phyloP scores from a whole-genome alignment of 1,140 invertebrate species.

The Aricia agestis region DNA sequence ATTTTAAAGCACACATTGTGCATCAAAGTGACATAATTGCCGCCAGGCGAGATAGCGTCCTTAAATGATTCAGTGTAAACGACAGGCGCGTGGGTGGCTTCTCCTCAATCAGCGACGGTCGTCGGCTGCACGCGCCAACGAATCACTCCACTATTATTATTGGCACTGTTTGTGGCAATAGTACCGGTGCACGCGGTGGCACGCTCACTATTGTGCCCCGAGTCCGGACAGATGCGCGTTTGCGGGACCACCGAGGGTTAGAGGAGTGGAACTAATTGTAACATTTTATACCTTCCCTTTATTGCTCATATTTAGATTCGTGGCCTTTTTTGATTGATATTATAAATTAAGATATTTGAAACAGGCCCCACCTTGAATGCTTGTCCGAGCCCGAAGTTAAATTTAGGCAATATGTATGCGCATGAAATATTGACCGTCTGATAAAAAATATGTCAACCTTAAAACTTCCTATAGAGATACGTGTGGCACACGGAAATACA shows the following conservation, averaged over 20 bases:
- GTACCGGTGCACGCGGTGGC: conserved; percentile 30
- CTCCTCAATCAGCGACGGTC: conserved; percentile 58
- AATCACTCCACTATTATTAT: conserved; percentile 58
- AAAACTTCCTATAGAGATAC: neutral
- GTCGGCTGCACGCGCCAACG: conserved; percentile 59
- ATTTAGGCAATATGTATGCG: neutral
- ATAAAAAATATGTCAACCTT: neutral
- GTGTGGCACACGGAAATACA: neutral
- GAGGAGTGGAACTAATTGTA: conserved; percentile 24
- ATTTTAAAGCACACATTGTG: neutral
- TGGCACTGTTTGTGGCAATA: conserved; percentile 53
- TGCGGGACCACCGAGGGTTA: conserved; percentile 42
- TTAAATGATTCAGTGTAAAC: conserved; percentile 33
- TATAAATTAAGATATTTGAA: neutral
- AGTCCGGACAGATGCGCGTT: conserved; percentile 29
- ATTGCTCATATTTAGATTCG: conserved; percentile 2
- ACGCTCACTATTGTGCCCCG: conserved; percentile 39
- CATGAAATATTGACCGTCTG: neutral
- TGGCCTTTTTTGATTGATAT: neutral
- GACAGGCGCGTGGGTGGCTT: conserved; percentile 56
- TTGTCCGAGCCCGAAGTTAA: neutral
- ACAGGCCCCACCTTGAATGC: neutral
- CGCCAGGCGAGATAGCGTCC: conserved; percentile 4
- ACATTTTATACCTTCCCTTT: conserved; percentile 7
- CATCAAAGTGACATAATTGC: conserved; percentile 12